Conservation (phyloP, 1,140 invertebrate genomes). For the Mactra quadrangularis region DNA sequence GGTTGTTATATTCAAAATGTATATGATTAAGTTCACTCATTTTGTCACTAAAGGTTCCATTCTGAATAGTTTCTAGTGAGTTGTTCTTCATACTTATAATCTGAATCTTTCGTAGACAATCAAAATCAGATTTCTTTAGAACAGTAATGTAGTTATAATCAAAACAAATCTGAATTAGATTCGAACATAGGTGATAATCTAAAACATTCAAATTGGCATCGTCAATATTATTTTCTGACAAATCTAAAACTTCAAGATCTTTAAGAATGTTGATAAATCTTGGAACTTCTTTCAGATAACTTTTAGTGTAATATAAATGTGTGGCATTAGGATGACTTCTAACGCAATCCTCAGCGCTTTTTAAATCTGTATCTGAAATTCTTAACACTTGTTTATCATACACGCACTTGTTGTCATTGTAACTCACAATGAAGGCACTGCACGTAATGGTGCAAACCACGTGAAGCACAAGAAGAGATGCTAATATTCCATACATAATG, state of each 20-base stretch:
- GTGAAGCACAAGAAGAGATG: too few relatives aligned
- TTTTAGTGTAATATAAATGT: background rate
- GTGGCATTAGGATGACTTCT: too few relatives aligned
- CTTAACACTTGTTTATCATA: too few relatives aligned
- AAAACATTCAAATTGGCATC: background rate
- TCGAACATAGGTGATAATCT: background rate
- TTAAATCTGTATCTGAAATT: too few relatives aligned
- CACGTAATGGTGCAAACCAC: too few relatives aligned
- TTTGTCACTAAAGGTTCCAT: constrained; percentile 11
- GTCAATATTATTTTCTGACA: background rate
- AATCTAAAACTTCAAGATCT: background rate
- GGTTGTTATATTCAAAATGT: background rate
- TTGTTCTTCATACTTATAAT: background rate
- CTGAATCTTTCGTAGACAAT: background rate
- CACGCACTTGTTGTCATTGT: too few relatives aligned
- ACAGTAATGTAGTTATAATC: constrained; percentile 9
- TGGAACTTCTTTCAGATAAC: background rate
- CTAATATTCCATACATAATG: too few relatives aligned
- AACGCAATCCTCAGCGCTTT: too few relatives aligned
- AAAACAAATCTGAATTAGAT: background rate
- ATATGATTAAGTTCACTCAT: background rate
- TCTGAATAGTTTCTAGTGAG: background rate
- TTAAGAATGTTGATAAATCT: background rate
- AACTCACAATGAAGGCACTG: too few relatives aligned
- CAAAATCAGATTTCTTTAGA: background rate